Evolutionary conservation across 1,140 invertebrate species (phyloP).

Genomic region (fruit fly (Drosophila melanogaster)): Release_6_plus_ISO1_MT NT_037436.4:3872501-3873000

Average conservation of each 20-base stretch:
- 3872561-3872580: constrained; percentile 47
- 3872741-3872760: constrained; percentile 8
- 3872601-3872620: constrained; percentile 1
- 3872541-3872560: constrained; percentile 30
- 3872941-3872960: constrained; percentile 61
- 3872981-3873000: constrained; percentile 68
- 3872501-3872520: constrained; percentile 59
- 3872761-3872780: constrained; percentile 18
- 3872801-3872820: constrained; percentile 69
- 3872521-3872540: constrained; percentile 52
- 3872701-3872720: constrained; percentile 50
- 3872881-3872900: constrained; percentile 69
- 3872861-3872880: constrained; percentile 84
- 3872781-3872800: constrained; percentile 65
- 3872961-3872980: constrained; percentile 80
- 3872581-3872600: background rate
- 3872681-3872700: constrained; percentile 67
- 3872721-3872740: constrained; percentile 43
- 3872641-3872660: constrained; percentile 45
- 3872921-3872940: constrained; percentile 46
- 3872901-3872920: constrained; percentile 45
- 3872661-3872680: constrained; percentile 51
- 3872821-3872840: constrained; percentile 47
- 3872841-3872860: constrained; percentile 73
- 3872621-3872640: constrained; percentile 36